Conservation (phyloP, 2,113 vertebrate genomes). For the Eulemur macaco region DNA sequence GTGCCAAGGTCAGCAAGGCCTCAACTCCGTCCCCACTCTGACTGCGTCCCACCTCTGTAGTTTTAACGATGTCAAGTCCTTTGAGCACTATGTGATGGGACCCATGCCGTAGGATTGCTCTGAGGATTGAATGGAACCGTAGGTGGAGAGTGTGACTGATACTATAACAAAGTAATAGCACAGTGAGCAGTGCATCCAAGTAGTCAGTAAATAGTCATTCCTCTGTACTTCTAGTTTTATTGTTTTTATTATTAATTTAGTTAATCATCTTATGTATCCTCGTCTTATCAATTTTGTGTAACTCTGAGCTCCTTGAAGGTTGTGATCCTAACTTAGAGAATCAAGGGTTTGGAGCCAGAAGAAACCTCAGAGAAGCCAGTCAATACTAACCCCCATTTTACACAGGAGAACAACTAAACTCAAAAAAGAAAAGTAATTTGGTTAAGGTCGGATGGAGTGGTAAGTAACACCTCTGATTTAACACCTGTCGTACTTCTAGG, state of each 20-base stretch:
- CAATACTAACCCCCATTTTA: background rate
- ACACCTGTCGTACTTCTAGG: background rate
- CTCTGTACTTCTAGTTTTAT: background rate
- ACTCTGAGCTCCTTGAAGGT: background rate
- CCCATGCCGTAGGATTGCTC: background rate
- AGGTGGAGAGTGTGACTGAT: background rate
- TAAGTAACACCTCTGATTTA: background rate
- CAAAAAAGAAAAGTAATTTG: background rate
- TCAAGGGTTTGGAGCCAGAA: background rate
- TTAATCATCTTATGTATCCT: background rate
- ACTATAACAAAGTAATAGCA: background rate
- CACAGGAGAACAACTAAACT: background rate
- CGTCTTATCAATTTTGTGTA: background rate
- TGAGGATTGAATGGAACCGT: background rate
- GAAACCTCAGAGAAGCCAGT: background rate
- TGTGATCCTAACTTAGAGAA: background rate
- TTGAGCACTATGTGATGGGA: background rate
- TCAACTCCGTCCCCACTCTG: background rate
- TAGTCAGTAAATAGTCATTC: background rate
- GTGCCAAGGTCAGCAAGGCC: background rate
- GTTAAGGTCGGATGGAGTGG: background rate
- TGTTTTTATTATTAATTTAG: background rate
- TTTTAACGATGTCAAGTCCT: background rate
- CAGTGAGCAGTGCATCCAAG: fast-evolving
- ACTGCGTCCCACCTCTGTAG: background rate